Percentiles rank a stretch among this genome's conserved stretches.
Evolutionary conservation across 2,888 invertebrate genomes (phyloP).

Genomic region (Choristoneura rosaceana): DNA sequence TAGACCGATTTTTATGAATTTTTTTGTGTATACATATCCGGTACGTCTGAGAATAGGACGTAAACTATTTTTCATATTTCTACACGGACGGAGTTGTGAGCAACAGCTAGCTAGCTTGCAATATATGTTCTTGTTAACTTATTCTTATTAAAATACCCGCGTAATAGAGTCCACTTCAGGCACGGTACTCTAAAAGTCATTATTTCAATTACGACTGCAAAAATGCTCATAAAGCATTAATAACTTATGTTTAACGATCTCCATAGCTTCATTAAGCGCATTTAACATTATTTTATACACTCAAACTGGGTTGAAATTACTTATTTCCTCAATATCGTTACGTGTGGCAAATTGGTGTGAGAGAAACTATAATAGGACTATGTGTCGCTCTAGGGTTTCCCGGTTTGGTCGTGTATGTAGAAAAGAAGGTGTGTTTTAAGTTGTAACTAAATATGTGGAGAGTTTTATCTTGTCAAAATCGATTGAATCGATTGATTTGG

Average conservation of each 20-base stretch:
- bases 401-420: not conserved
- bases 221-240: conserved; percentile 9
- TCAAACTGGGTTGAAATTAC: not conserved
- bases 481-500: too few relatives aligned
- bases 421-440: not conserved
- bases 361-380: conserved; percentile 11
- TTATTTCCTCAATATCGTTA: conserved; percentile 16
- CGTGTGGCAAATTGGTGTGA: conserved; percentile 26
- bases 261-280: not conserved
- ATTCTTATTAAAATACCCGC: not conserved
- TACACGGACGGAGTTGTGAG: too few relatives aligned
- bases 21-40: too few relatives aligned
- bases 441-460: not conserved
- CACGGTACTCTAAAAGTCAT: not conserved
- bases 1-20: too few relatives aligned
- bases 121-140: too few relatives aligned
- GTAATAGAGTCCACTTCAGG: not conserved
- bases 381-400: conserved; percentile 8
- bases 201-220: conserved; percentile 11
- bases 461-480: conserved; percentile 9
- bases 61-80: too few relatives aligned
- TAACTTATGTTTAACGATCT: not conserved
- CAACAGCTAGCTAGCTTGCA: too few relatives aligned
- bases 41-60: too few relatives aligned
- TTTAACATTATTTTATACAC: not conserved